Evolutionary conservation across 2,888 invertebrate species (phyloP).

Genomic region (Tholera decimalis): DNA sequence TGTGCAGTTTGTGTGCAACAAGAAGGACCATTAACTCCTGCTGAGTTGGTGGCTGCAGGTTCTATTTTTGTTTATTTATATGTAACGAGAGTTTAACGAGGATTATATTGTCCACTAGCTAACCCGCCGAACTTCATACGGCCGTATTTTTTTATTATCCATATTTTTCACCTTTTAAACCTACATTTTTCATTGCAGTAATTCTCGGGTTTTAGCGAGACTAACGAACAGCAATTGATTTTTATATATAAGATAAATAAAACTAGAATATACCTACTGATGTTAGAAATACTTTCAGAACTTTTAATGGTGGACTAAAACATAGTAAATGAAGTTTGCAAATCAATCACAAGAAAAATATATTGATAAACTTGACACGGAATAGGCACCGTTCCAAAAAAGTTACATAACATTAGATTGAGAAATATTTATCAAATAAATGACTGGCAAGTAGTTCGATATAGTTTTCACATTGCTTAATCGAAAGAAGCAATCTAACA

Average conservation of each 20-base stretch:
- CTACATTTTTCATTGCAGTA: no score
- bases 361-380: constrained; percentile 35
- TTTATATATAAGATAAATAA: no score
- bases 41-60: not conserved
- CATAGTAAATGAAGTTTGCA: not conserved
- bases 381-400: constrained; percentile 44
- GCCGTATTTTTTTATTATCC: no score
- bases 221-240: no score
- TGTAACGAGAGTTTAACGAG: no score
- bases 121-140: no score
- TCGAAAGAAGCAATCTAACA: not conserved
- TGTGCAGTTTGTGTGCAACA: constrained; percentile 36
- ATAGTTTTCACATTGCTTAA: not conserved
- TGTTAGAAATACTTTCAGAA: no score
- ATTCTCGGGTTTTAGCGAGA: no score
- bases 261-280: no score
- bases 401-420: constrained; percentile 33
- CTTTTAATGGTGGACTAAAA: not conserved
- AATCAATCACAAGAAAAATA: constrained; percentile 49
- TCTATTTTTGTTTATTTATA: no score
- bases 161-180: no score
- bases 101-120: no score
- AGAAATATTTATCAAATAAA: constrained; percentile 34
- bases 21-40: constrained; percentile 38
- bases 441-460: not conserved